phyloP scores from a whole-genome alignment of 2,797 vertebrate species.

The Gymnodraco acuticeps region DNA sequence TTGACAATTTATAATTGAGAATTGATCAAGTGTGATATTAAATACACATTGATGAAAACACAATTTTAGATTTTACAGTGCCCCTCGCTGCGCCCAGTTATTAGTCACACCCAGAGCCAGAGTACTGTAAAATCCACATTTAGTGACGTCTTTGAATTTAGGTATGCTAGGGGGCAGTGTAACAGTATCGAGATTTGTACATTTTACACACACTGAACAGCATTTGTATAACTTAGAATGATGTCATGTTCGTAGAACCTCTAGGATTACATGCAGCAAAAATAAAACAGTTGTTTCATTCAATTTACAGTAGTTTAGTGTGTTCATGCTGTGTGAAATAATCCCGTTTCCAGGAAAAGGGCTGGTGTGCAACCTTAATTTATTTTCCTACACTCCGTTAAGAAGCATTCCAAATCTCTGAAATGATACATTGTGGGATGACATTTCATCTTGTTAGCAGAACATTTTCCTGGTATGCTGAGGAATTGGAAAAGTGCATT shows the following conservation, averaged over 20 bases:
- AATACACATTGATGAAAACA: background rate
- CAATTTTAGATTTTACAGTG: background rate
- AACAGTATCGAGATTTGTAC: background rate
- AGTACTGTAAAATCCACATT: background rate
- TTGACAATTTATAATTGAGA: background rate
- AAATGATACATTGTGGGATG: slow-evolving; percentile 1
- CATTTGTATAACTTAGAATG: slow-evolving; percentile 1
- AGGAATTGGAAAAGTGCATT: slow-evolving; percentile 36
- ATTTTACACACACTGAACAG: background rate
- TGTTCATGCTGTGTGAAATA: background rate
- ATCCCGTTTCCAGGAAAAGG: slow-evolving; percentile 19
- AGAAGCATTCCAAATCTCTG: slow-evolving; percentile 12
- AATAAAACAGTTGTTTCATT: background rate
- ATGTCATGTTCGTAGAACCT: background rate
- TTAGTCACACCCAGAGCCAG: background rate
- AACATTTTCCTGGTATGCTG: slow-evolving; percentile 34
- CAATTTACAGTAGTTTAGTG: slow-evolving; percentile 9
- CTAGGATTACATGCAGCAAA: background rate
- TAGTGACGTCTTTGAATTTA: background rate
- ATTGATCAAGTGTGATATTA: background rate
- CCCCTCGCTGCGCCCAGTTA: background rate
- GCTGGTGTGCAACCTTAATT: background rate
- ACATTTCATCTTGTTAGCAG: slow-evolving; percentile 41
- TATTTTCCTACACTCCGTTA: background rate
- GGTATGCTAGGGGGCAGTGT: background rate